Evolutionary conservation across 2,113 vertebrate species (phyloP).

Genomic region (Gopherus flavomarginatus): DNA sequence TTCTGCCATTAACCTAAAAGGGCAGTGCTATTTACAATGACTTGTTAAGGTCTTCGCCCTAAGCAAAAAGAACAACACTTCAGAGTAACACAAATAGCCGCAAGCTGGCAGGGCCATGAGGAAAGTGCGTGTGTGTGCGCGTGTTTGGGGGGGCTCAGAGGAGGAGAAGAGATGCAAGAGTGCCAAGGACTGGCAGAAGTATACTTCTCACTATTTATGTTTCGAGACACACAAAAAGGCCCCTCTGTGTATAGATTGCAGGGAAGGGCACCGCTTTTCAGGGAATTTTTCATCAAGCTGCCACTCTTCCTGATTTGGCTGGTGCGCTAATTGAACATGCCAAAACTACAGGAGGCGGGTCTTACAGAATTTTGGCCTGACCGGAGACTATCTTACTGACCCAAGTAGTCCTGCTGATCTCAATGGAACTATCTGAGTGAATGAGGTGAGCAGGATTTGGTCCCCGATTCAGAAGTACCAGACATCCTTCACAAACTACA

Average conservation of each 20-base stretch:
- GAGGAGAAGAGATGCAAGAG: background rate
- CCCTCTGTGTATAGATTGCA: background rate
- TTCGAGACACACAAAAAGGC: background rate
- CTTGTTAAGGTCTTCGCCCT: background rate
- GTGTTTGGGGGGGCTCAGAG: background rate
- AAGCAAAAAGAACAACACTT: background rate
- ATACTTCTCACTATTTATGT: background rate
- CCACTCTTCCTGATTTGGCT: background rate
- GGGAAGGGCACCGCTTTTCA: background rate
- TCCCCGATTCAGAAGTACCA: background rate
- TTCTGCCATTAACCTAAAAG: background rate
- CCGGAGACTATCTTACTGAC: background rate
- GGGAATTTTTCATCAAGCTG: background rate
- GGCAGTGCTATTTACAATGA: background rate
- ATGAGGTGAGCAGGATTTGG: background rate
- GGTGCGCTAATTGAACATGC: background rate
- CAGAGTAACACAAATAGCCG: background rate
- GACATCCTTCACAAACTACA: background rate
- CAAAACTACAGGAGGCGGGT: background rate
- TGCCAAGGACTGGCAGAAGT: background rate
- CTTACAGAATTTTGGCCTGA: background rate
- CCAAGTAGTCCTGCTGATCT: background rate
- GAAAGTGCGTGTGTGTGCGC: background rate
- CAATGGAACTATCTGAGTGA: background rate
- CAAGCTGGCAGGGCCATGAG: accelerated